Percentiles rank a stretch among this genome's conserved stretches.
phyloP scores from a whole-genome alignment of 2,888 invertebrate genomes.

The Drosophila suboccidentalis region DNA sequence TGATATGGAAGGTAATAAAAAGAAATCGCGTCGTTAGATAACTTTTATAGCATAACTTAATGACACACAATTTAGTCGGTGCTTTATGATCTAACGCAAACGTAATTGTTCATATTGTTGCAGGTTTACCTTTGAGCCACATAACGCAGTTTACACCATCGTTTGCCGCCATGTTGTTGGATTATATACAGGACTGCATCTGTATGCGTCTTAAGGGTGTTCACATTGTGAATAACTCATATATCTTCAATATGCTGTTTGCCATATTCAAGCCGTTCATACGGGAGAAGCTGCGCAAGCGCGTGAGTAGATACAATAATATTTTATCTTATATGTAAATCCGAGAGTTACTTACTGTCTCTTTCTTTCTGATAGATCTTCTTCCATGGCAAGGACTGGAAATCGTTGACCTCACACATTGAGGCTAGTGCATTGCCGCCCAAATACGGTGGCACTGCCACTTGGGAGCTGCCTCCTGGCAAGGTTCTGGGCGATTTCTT shows the following conservation, averaged over 20 bases:
- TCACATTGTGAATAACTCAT: conserved; percentile 95
- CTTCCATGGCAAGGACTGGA: conserved; percentile 91
- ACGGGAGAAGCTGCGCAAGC: conserved; percentile 91
- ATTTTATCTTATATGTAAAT: not conserved
- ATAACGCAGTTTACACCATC: conserved; percentile 92
- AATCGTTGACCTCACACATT: conserved; percentile 88
- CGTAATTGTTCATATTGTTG: not conserved
- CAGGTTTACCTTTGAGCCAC: conserved; percentile 89
- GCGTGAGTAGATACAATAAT: conserved; percentile 87
- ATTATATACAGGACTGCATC: conserved; percentile 92
- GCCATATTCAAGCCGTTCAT: conserved; percentile 95
- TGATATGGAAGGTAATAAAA: conserved; percentile 88
- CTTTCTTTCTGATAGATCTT: conserved; percentile 86
- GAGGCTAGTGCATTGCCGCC: conserved; percentile 88
- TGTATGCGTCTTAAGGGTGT: conserved; percentile 94
- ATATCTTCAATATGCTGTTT: conserved; percentile 94
- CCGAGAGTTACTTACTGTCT: not conserved
- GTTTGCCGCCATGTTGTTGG: conserved; percentile 90
- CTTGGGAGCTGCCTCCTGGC: conserved; percentile 87
- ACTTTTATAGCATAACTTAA: not conserved
- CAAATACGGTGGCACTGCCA: conserved; percentile 89
- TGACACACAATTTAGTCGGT: conserved; percentile 7
- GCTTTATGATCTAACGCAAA: conserved; percentile 6
- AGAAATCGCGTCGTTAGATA: not conserved
- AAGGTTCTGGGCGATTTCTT: conserved; percentile 89